Evolutionary conservation across 2,113 vertebrate genomes (phyloP).

Genomic region (Passer domesticus): DNA sequence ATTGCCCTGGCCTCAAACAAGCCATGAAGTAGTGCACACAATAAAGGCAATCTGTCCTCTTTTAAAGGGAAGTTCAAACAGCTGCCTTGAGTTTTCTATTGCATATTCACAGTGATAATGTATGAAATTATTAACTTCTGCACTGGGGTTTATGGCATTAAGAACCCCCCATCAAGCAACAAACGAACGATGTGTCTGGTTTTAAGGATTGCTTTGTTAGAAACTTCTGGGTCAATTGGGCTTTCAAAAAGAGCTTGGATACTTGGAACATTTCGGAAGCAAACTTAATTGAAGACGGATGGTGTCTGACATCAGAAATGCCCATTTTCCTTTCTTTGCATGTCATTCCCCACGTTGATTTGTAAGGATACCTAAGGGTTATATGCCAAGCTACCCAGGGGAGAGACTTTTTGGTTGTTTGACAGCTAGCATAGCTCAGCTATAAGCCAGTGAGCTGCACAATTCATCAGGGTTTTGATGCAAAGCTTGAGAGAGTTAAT

Average conservation of each 20-base stretch:
- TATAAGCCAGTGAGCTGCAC: conserved; percentile 9
- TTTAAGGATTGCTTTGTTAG: conserved; percentile 63
- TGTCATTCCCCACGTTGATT: conserved; percentile 62
- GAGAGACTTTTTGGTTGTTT: conserved; percentile 38
- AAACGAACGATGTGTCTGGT: conserved; percentile 44
- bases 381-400: conserved; percentile 54
- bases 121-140: conserved; percentile 68
- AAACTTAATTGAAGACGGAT: conserved; percentile 69
- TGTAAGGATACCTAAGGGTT: conserved; percentile 65
- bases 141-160: conserved; percentile 65
- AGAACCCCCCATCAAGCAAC: conserved; percentile 58
- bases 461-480: conserved; percentile 15
- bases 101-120: conserved; percentile 80
- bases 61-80: conserved; percentile 82
- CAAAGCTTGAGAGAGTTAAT: conserved; percentile 11
- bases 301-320: conserved; percentile 67
- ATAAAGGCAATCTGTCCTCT: conserved; percentile 82
- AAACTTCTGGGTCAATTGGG: conserved; percentile 59
- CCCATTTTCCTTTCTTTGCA: conserved; percentile 50
- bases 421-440: conserved; percentile 19
- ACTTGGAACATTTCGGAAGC: conserved; percentile 58
- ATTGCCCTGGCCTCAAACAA: conserved; percentile 90
- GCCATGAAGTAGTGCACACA: conserved; percentile 80
- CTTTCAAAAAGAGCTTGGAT: conserved; percentile 57
- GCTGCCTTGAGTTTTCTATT: conserved; percentile 85